Conservation (phyloP, 2,888 invertebrate genomes). For the Parascotia fuliginaria region DNA sequence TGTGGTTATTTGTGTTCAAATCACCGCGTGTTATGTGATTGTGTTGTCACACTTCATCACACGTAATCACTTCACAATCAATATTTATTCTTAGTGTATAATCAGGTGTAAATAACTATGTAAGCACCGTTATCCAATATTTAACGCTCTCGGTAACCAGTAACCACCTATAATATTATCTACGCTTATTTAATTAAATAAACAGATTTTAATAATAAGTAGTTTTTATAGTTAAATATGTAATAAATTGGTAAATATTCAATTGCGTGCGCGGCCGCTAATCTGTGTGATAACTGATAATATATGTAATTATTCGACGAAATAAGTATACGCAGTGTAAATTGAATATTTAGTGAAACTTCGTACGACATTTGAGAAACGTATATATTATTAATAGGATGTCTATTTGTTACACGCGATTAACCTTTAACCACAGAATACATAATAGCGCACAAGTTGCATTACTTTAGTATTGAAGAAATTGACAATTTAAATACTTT, state of each 20-base stretch:
- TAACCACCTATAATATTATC: background rate
- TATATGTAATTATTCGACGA: background rate
- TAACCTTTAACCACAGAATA: too few species aligned
- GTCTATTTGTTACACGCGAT: background rate
- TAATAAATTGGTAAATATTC: background rate
- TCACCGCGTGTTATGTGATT: constrained; percentile 9
- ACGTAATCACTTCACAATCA: constrained; percentile 5
- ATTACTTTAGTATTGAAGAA: too few species aligned
- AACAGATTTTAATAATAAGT: background rate
- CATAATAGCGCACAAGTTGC: too few species aligned
- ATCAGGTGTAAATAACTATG: constrained; percentile 8
- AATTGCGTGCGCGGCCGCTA: background rate
- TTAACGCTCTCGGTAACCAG: background rate
- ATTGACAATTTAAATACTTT: too few species aligned
- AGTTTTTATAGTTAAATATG: background rate
- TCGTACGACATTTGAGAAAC: background rate
- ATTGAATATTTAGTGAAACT: constrained; percentile 1
- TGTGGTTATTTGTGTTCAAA: constrained; percentile 4
- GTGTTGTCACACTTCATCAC: constrained; percentile 14
- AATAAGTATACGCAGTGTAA: background rate
- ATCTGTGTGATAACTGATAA: constrained; percentile 6
- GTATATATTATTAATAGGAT: background rate
- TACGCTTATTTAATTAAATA: constrained; percentile 10
- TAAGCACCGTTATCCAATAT: background rate
- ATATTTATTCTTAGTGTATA: constrained; percentile 12